Evolutionary conservation across 1,140 invertebrate genomes (phyloP), one percentile per base, ranked within the genome.

Genomic region (Triops longicaudatus): DNA sequence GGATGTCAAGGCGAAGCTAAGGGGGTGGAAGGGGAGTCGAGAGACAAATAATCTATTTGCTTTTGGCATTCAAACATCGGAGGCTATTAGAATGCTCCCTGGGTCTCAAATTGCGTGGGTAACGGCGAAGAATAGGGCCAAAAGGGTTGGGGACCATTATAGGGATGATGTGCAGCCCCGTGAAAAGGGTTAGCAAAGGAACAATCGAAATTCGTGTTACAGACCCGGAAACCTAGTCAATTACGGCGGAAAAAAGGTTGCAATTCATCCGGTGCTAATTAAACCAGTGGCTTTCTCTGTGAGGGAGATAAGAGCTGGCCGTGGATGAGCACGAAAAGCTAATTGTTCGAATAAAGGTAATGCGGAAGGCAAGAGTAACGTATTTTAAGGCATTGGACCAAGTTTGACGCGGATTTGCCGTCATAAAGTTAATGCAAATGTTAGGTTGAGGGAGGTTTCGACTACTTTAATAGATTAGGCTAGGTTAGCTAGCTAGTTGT

Each of bases 31-130:
- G 17, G 17, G 10, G 17, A 63, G 50, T 63, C 50, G 6, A 63
- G 17, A 63, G 50, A 63, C 50, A 63, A 63, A 63, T 63, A 12
- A 63, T 63, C 50, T 63, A 63, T 63, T 63, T 63, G 50, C 50
- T 63, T 63, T 14, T 22, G 17, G 10, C 50, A 63, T 63, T 63
- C 10, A 63, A 63, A 22, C 50, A 63, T 63, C 22, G 50, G 50
- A 22, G 50, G 50, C 50, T 63, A 63, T 63, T 63, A 63, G 50
- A 63, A 63, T 63, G 17, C 50, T 14, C 50, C 50, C 50, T n/a
- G 31, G 22, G 50, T 22, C 50, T 63, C n/a, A 63, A 63, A 22
- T 63, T 63, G 50, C 50, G 50, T 63, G 50, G 50, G 50, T 63
- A 63, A 63, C 22, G 22, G 50, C 14, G 50, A 63, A 63, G 50